Conservation (phyloP, 2,113 vertebrate genomes). For the Morone chrysops region DNA sequence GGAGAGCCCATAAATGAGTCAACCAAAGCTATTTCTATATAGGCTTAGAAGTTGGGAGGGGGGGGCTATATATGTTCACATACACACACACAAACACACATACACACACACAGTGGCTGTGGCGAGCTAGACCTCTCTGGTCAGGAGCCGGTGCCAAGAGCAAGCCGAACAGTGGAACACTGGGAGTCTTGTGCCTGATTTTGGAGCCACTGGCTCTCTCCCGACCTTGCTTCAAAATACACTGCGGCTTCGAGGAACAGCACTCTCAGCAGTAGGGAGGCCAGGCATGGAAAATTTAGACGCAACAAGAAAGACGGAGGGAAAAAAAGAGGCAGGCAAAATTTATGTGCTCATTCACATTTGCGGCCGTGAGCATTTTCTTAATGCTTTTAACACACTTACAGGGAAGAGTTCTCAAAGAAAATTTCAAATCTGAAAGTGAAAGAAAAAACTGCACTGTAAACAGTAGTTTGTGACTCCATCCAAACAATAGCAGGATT, state of each 20-base stretch:
- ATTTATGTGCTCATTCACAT: conserved; percentile 82
- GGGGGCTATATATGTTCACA: conserved; percentile 68
- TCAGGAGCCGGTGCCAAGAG: conserved; percentile 82
- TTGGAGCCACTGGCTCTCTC: conserved; percentile 81
- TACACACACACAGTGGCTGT: conserved; percentile 72
- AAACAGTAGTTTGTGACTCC: conserved; percentile 38
- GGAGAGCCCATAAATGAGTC: conserved; percentile 76
- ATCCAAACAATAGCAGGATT: conserved; percentile 52
- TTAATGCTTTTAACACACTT: conserved; percentile 82
- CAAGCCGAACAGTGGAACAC: conserved; percentile 79
- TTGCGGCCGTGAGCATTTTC: conserved; percentile 75
- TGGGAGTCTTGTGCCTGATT: conserved; percentile 82
- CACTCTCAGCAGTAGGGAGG: conserved; percentile 86
- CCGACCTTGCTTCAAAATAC: conserved; percentile 86
- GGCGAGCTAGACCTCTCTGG: conserved; percentile 79
- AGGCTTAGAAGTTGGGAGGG: conserved; percentile 51
- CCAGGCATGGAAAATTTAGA: conserved; percentile 85
- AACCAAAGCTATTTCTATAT: conserved; percentile 75
- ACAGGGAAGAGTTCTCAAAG: conserved; percentile 43
- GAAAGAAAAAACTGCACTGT: conserved; percentile 63
- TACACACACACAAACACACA: conserved; percentile 59
- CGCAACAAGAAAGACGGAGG: conserved; percentile 72
- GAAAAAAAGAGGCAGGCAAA: conserved; percentile 51
- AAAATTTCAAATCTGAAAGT: conserved; percentile 64
- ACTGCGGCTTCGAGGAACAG: conserved; percentile 86